Conservation (phyloP, 2,113 vertebrate species). For the Phylloscopus trochiloides region DNA sequence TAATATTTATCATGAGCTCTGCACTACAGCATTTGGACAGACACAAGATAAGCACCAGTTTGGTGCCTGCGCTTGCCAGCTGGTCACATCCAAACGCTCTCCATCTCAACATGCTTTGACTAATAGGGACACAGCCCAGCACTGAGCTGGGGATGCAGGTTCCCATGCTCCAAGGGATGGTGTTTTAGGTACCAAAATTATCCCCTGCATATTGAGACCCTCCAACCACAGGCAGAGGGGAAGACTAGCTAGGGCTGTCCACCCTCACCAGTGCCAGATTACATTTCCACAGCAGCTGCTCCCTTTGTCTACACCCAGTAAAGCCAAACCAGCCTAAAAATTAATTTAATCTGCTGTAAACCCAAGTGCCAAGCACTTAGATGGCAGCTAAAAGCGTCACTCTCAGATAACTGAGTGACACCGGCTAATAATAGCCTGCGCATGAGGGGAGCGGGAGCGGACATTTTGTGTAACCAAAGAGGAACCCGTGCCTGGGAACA, state of each 20-base stretch:
- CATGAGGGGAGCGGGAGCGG: conserved; percentile 61
- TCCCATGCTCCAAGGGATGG: background rate
- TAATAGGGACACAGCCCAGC: background rate
- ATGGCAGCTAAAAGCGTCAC: conserved; percentile 86
- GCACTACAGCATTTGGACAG: background rate
- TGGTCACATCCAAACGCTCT: background rate
- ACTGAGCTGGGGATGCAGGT: background rate
- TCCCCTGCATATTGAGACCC: background rate
- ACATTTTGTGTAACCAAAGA: conserved; percentile 86
- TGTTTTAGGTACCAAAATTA: background rate
- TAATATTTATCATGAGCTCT: background rate
- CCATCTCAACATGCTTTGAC: background rate
- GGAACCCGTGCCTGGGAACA: conserved; percentile 72
- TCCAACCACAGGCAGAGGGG: background rate
- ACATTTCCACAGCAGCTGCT: conserved; percentile 87
- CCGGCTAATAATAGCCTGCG: conserved; percentile 84
- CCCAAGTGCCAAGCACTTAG: conserved; percentile 86
- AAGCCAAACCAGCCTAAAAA: conserved; percentile 89
- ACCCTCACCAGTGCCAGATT: conserved; percentile 73
- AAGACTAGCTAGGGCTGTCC: conserved; percentile 9
- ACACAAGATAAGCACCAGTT: background rate
- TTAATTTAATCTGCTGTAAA: conserved; percentile 90
- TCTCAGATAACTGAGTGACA: conserved; percentile 87
- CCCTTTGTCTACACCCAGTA: conserved; percentile 83
- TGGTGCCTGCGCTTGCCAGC: background rate